Base-by-base conservation (phyloP, 2,888 invertebrate genomes). In the Abrostola triplasia region DNA sequence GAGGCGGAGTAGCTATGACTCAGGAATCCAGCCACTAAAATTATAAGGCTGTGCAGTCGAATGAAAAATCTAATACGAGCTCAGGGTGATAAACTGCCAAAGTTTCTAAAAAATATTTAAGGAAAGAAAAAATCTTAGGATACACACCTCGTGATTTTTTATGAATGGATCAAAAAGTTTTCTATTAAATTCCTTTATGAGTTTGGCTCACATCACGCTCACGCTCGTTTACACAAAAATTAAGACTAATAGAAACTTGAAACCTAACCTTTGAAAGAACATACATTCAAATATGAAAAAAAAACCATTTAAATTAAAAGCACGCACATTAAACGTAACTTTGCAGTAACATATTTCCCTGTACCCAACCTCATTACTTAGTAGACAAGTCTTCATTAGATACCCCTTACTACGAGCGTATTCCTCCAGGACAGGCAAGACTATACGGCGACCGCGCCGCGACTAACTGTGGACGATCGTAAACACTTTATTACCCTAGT, bases 401-500 rank as follows among this genome's bases (percentile, higher is more conserved):
- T 5, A 56, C 24, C 37, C 58, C 41, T 47, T 24, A 47, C 24
- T 24, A 24, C 24, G 44, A 6, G 37, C 11, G 0, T 44, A 60
- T 52, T 11, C 44, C 52, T 63, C 13, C 38, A 63, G 36, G 37
- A 52, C 38, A 35, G 11, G n/a, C 41, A 42, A 49, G 55, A 64
- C 51, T 7, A n/a, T 49, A 13, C 40, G 12, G 49, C 73, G 40
- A 35, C 70, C 44, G 47, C 50, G 36, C 38, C 52, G 36, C 58
- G 36, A 64, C 64, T 51, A 68, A 61, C 24, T 61, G 75, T 55
- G 42, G 36, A 47, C 51, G 57, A 52, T 69, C 77, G 65, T 78
- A 79, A 78, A 73, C 62, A 63, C 59, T 76, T 78, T 79, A 78
- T 69, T 79, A 71, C 71, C 64, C 60, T 42, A 47, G 60, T 42